A percentile compares a stretch with the other conserved stretches of the same genome.
These are phyloP conservation scores for Sternotherus odoratus DNA, from an alignment of 2,797 vertebrate genomes.

Conservation along the genomic window DNA sequence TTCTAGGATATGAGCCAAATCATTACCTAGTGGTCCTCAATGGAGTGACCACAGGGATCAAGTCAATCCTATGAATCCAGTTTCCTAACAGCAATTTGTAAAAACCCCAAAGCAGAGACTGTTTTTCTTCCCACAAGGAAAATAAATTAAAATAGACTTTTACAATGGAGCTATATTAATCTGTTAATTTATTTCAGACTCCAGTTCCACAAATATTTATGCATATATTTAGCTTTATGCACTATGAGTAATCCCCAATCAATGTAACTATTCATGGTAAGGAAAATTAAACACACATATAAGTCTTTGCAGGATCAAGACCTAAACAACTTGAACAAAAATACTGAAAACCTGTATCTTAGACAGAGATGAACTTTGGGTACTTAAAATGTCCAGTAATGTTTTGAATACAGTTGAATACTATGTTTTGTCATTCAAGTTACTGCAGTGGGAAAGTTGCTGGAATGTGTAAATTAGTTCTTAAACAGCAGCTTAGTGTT, in stretches of 20 bases:
- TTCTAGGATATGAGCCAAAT: neutral
- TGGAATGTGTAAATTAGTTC: neutral
- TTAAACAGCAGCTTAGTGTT: fast-evolving
- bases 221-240: neutral
- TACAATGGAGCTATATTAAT: neutral
- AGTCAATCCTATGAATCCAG: fast-evolving
- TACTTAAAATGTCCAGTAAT: neutral
- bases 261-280: neutral
- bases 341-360: neutral
- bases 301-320: neutral
- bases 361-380: neutral
- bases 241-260: neutral
- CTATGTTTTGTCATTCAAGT: neutral
- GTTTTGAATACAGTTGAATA: neutral
- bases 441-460: neutral
- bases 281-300: neutral
- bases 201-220: neutral
- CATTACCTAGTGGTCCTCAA: fast-evolving
- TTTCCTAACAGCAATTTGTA: neutral
- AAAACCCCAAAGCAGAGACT: neutral
- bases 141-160: neutral
- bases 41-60: neutral
- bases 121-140: neutral
- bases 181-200: neutral
- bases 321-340: neutral